phyloP scores from a whole-genome alignment of 2,888 invertebrate species.

The Drosophila prolongata region DNA sequence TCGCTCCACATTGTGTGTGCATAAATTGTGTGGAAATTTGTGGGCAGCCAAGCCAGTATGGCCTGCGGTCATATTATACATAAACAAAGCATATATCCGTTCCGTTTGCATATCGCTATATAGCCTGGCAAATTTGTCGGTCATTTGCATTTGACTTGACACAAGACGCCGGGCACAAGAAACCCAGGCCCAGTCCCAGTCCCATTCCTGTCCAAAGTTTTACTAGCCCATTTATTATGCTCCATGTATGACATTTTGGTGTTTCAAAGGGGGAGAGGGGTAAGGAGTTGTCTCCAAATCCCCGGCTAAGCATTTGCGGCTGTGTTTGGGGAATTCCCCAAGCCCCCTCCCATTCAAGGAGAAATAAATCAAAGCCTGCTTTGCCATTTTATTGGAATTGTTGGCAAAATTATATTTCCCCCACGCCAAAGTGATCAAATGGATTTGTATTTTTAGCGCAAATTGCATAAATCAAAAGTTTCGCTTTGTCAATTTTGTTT shows the following conservation, averaged over 20 bases:
- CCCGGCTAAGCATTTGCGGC: slow-evolving; percentile 54
- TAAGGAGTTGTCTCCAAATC: slow-evolving; percentile 9
- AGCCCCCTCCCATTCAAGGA: slow-evolving; percentile 36
- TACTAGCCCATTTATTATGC: slow-evolving; percentile 59
- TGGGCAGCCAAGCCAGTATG: slow-evolving; percentile 37
- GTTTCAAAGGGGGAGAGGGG: slow-evolving; percentile 5
- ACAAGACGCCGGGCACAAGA: slow-evolving; percentile 52
- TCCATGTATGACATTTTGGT: slow-evolving; percentile 52
- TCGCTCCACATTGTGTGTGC: slow-evolving; percentile 39
- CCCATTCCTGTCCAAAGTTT: slow-evolving; percentile 31
- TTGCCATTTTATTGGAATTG: slow-evolving; percentile 73
- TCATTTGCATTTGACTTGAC: slow-evolving; percentile 67
- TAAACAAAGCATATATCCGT: slow-evolving; percentile 33
- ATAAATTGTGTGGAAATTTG: slow-evolving; percentile 58
- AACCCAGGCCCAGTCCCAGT: not conserved
- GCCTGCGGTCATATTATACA: slow-evolving; percentile 37
- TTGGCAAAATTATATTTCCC: slow-evolving; percentile 63
- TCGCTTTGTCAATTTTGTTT: slow-evolving; percentile 39
- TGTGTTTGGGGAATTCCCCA: slow-evolving; percentile 57
- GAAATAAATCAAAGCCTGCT: slow-evolving; percentile 71
- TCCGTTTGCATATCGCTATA: slow-evolving; percentile 27
- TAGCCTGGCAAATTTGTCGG: slow-evolving; percentile 56
- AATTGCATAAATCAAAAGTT: slow-evolving; percentile 77
- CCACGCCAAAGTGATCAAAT: slow-evolving; percentile 69
- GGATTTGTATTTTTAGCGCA: slow-evolving; percentile 71